phyloP scores from a whole-genome alignment of 2,797 vertebrate genomes.

The Molossus molossus region DNA sequence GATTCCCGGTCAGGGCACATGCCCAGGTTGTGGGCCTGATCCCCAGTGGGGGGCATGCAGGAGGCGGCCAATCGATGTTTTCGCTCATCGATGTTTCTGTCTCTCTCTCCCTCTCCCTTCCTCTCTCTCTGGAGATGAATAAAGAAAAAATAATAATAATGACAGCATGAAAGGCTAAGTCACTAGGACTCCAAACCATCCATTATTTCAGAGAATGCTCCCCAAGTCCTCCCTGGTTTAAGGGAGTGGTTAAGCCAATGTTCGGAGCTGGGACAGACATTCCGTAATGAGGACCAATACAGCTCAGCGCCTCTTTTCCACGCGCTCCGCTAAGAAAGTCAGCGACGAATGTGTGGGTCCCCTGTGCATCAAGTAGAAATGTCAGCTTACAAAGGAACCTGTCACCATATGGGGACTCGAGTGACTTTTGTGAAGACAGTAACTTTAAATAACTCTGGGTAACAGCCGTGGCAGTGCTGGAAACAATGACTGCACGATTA shows the following conservation, averaged over 20 bases:
- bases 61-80: too few species aligned
- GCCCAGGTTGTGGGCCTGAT: too few species aligned
- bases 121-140: too few species aligned
- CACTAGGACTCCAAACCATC: background rate
- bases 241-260: background rate
- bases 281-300: background rate
- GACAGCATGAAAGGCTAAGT: background rate
- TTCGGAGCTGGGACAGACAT: background rate
- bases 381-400: constrained; percentile 26
- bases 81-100: too few species aligned
- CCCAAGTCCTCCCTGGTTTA: background rate
- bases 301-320: background rate
- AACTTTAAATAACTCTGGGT: constrained; percentile 78
- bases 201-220: background rate
- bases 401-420: background rate
- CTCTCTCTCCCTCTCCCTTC: too few species aligned
- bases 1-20: too few species aligned
- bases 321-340: background rate
- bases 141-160: too few species aligned
- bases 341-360: background rate
- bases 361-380: constrained; percentile 53
- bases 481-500: constrained; percentile 64
- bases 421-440: constrained; percentile 57
- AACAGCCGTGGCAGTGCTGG: constrained; percentile 71
- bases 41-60: too few species aligned